Percentiles rank a stretch among this genome's conserved stretches.
Conservation (phyloP, 2,888 invertebrate genomes). For the Crocallis elinguaria region DNA sequence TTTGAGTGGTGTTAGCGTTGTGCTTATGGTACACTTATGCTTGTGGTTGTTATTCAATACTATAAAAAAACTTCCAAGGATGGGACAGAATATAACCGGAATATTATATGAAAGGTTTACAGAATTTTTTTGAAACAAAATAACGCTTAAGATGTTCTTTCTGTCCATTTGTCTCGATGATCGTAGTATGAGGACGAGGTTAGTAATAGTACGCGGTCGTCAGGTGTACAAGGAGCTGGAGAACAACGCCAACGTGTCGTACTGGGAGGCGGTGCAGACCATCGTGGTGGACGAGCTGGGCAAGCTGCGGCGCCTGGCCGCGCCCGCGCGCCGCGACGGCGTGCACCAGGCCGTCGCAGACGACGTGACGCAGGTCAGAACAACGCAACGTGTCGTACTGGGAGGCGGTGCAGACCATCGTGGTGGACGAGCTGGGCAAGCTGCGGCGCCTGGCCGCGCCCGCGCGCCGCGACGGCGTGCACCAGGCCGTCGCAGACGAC, state of each 20-base stretch:
- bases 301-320: slow-evolving; percentile 91
- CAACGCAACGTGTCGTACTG: slow-evolving; percentile 96
- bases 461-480: slow-evolving; percentile 91
- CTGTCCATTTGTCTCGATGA: background rate
- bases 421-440: slow-evolving; percentile 95
- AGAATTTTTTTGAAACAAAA: no score
- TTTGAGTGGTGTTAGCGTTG: no score
- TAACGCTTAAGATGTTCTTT: no score
- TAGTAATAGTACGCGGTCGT: background rate
- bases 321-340: slow-evolving; percentile 87
- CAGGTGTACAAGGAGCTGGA: slow-evolving; percentile 95
- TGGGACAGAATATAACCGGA: background rate
- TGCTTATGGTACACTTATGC: no score
- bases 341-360: slow-evolving; percentile 96
- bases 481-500: slow-evolving; percentile 95
- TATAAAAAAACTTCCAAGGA: no score
- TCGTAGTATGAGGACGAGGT: background rate
- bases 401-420: slow-evolving; percentile 83
- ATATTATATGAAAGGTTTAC: no score
- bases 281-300: slow-evolving; percentile 97
- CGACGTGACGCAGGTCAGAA: slow-evolving; percentile 90
- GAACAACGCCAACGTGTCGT: slow-evolving; percentile 93
- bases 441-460: slow-evolving; percentile 89
- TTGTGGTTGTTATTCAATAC: no score
- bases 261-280: slow-evolving; percentile 98